Evolutionary conservation across 2,113 vertebrate species (phyloP), one percentile per base, ranked within the genome.

Genomic region (Rynchops niger): DNA sequence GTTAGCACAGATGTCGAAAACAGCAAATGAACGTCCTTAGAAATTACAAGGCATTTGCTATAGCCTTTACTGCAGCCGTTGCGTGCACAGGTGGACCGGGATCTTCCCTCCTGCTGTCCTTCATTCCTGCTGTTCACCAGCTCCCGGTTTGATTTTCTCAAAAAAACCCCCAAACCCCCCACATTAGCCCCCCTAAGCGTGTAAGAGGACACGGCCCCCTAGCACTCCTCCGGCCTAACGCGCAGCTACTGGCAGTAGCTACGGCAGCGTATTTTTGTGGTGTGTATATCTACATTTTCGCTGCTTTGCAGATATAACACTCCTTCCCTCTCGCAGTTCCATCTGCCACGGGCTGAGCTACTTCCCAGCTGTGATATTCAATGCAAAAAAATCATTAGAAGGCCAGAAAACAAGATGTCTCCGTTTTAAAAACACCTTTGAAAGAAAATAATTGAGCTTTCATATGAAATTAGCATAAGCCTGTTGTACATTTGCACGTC

Each of bases 191-290:
- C 66, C 42, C n/a, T 21, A 49, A 67, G 38, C 38, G 49, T 2
- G 1, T 16, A 27, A 40, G 27, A 27, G 0, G 2, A 19, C 32
- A 8, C 12, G 42, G 26, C 8, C 36, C 36, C 32, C 47, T 30
- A 32, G 30, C 63, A 15, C 47, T 36, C 7, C n/a, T 43, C 47
- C 8, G 69, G 15, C 18, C 29, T 22, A 47, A 20, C 4, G 25
- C 47, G 61, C 26, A 42, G 67, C 29, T 30, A 50, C 38, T 3
- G 55, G 59, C 16, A 56, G 63, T 7, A 76, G 34, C n/a, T 32
- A 23, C 3, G 9, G 65, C 50, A 78, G 45, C 34, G 3, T 17
- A 7, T 34, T 58, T 61, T 42, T 49, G 36, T 62, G n/a, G 34
- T 22, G 15, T 18, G 5, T 12, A 13, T 22, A 63, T 32, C 2